These are phyloP conservation scores for Arion vulgaris DNA, from an alignment of 1,140 invertebrate species.

Conservation along the genomic window DNA sequence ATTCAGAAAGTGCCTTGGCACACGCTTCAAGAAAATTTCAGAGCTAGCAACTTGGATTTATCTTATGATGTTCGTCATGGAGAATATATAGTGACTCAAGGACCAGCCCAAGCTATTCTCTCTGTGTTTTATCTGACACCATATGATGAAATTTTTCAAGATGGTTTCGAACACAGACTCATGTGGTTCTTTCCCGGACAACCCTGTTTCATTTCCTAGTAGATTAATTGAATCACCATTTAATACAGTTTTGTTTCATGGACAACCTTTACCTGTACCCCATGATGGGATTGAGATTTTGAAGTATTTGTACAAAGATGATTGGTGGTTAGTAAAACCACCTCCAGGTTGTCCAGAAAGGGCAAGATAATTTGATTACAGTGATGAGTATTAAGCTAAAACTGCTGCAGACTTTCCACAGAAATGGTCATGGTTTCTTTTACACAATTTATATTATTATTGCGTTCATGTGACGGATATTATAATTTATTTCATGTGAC, in stretches of 20 bases:
- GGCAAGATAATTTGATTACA: too few relatives aligned
- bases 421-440: too few relatives aligned
- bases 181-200: constrained; percentile 77
- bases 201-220: constrained; percentile 77
- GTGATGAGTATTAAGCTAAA: too few relatives aligned
- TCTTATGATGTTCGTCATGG: constrained; percentile 53
- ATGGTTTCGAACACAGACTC: constrained; percentile 77
- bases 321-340: constrained; percentile 77
- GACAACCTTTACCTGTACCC: constrained; percentile 74
- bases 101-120: constrained; percentile 59
- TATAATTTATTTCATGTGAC: too few relatives aligned
- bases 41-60: background rate
- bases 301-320: constrained; percentile 78
- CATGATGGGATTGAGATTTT: constrained; percentile 78
- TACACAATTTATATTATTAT: too few relatives aligned
- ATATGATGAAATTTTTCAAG: constrained; percentile 49
- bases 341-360: constrained; percentile 73
- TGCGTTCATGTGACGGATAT: too few relatives aligned
- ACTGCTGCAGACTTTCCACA: too few relatives aligned
- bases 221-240: constrained; percentile 75
- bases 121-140: constrained; percentile 69
- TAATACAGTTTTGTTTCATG: constrained; percentile 73
- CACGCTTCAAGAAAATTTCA: background rate
- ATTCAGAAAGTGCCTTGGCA: background rate
- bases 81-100: constrained; percentile 62